phyloP scores from a whole-genome alignment of 2,113 vertebrate species.

The Pholis gunnellus region DNA sequence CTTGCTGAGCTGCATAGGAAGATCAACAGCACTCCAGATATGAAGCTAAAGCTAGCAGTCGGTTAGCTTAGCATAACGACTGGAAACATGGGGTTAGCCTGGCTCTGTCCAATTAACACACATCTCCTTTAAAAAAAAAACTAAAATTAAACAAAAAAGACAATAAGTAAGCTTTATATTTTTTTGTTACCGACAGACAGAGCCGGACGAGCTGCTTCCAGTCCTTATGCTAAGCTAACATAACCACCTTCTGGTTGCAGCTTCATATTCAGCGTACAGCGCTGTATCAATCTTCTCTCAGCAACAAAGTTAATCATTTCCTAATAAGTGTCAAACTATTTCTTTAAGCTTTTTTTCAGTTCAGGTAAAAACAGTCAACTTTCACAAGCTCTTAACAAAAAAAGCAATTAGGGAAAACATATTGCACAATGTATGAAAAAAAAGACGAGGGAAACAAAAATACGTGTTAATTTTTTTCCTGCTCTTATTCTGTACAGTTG shows the following conservation, averaged over 20 bases:
- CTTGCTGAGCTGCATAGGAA: not conserved
- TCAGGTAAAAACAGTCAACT: not conserved
- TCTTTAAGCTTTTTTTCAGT: not conserved
- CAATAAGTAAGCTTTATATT: not conserved
- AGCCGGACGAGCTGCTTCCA: not conserved
- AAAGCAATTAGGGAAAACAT: slow-evolving; percentile 24
- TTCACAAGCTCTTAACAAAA: slow-evolving; percentile 14
- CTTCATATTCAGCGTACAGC: not conserved
- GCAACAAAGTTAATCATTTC: not conserved
- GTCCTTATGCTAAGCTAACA: not conserved
- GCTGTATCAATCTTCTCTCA: not conserved
- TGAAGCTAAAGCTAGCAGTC: slow-evolving; percentile 2
- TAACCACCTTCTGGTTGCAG: not conserved
- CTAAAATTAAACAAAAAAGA: not conserved
- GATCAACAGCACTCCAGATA: not conserved
- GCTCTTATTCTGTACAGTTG: slow-evolving; percentile 67
- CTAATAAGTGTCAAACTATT: not conserved
- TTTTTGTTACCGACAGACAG: not conserved
- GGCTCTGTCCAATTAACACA: not conserved
- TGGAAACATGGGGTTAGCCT: not conserved
- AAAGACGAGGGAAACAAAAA: slow-evolving; percentile 51
- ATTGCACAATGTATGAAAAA: slow-evolving; percentile 63
- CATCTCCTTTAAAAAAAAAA: not conserved
- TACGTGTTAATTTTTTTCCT: slow-evolving; percentile 27
- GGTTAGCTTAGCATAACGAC: not conserved